These are phyloP conservation scores for Chironomus riparius DNA, from an alignment of 2,888 invertebrate species.

Conservation along the genomic window DNA sequence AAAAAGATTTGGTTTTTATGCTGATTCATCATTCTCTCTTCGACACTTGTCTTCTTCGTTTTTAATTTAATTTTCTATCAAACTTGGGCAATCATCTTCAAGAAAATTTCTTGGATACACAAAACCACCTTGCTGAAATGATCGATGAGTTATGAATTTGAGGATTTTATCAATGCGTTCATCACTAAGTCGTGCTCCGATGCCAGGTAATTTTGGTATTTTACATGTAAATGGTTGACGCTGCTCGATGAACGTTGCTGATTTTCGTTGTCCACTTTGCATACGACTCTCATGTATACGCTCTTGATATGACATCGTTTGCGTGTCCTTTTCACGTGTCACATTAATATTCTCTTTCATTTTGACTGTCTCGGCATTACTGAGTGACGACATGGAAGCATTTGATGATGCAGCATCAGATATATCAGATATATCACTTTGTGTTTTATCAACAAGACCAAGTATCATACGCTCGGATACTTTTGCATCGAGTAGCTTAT, in stretches of 20 bases:
- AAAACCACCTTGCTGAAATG: slow-evolving; percentile 32
- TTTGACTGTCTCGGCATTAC: neutral
- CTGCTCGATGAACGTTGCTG: neutral
- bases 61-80: slow-evolving; percentile 29
- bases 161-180: slow-evolving; percentile 47
- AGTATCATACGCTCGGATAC: slow-evolving; percentile 29
- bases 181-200: slow-evolving; percentile 48
- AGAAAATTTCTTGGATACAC: slow-evolving; percentile 31
- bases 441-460: slow-evolving; percentile 26
- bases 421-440: neutral
- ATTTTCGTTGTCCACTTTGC: slow-evolving; percentile 11
- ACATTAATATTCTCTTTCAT: neutral
- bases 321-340: slow-evolving; percentile 9
- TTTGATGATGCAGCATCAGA: slow-evolving; percentile 28
- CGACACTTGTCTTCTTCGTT: neutral
- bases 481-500: slow-evolving; percentile 26
- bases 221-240: slow-evolving; percentile 30
- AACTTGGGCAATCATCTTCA: slow-evolving; percentile 32
- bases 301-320: slow-evolving; percentile 12
- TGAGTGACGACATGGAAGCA: slow-evolving; percentile 15
- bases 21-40: neutral
- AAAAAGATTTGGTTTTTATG: neutral
- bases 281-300: neutral
- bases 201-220: slow-evolving; percentile 51
- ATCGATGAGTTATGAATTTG: slow-evolving; percentile 36